These are phyloP conservation scores for Phycodurus eques DNA, from an alignment of 2,113 vertebrate genomes.

Conservation along the genomic window DNA sequence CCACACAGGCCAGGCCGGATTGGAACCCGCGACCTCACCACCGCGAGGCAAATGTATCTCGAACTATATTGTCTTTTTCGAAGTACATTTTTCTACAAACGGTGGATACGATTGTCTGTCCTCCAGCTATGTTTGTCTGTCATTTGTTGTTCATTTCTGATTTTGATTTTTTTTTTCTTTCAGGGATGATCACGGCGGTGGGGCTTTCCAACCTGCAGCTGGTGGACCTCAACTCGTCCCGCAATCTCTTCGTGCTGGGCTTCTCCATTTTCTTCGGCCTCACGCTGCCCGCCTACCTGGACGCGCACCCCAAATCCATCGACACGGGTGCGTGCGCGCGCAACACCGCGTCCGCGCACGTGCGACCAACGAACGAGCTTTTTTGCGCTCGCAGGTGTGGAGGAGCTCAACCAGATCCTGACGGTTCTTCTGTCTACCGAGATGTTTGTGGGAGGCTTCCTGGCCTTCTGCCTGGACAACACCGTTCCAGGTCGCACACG, in stretches of 20 bases:
- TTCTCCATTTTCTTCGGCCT: constrained; percentile 95
- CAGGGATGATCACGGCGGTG: constrained; percentile 97
- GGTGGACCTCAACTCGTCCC: constrained; percentile 95
- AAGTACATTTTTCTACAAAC: too few species aligned
- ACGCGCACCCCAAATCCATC: constrained; percentile 80
- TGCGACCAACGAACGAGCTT: background rate
- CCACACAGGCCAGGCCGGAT: too few species aligned
- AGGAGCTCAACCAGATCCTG: constrained; percentile 91
- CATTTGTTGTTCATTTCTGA: too few species aligned
- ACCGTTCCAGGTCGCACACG: constrained; percentile 85
- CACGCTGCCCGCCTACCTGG: constrained; percentile 86
- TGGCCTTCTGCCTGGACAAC: constrained; percentile 93
- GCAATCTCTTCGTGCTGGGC: constrained; percentile 94
- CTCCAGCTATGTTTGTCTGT: too few species aligned
- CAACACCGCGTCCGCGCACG: background rate
- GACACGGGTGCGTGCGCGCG: constrained; percentile 77
- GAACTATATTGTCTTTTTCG: too few species aligned
- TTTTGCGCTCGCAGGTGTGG: constrained; percentile 71
- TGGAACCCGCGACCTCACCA: too few species aligned
- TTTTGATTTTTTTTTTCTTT: background rate
- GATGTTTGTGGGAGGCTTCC: constrained; percentile 94
- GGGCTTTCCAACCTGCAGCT: constrained; percentile 94
- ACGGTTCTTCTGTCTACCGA: constrained; percentile 93
- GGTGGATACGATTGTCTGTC: too few species aligned
- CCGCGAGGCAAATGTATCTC: too few species aligned